phyloP scores from a whole-genome alignment of 2,797 vertebrate species.

The Macropus fuliginosus region DNA sequence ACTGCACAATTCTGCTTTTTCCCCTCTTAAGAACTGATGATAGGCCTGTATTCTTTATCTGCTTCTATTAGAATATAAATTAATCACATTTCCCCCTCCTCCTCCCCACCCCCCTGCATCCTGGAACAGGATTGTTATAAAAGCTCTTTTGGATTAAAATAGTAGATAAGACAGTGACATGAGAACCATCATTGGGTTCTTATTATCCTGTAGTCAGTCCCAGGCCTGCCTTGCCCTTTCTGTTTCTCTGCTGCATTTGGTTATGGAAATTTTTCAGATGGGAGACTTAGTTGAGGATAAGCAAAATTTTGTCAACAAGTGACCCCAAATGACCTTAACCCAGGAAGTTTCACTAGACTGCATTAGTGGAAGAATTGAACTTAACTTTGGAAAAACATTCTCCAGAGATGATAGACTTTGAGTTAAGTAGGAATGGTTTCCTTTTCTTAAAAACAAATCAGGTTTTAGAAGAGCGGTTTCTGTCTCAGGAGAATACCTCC shows the following conservation, averaged over 20 bases:
- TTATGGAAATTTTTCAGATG: slow-evolving; percentile 8
- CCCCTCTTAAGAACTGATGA: slow-evolving; percentile 18
- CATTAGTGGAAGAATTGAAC: not conserved
- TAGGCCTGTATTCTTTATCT: slow-evolving; percentile 7
- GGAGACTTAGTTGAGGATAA: slow-evolving; percentile 1
- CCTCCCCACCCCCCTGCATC: not conserved
- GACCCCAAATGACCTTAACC: slow-evolving; percentile 5
- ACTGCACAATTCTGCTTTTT: slow-evolving; percentile 31
- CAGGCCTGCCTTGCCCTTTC: not conserved
- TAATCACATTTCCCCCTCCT: not conserved
- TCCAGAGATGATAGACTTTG: not conserved
- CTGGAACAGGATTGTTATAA: slow-evolving; percentile 18
- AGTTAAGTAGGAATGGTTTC: slow-evolving; percentile 21
- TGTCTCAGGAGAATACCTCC: not conserved
- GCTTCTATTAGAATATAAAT: not conserved
- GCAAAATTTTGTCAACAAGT: slow-evolving; percentile 3
- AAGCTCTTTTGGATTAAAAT: not conserved
- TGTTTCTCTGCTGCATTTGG: slow-evolving; percentile 19
- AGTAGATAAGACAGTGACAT: not conserved
- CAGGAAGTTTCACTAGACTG: slow-evolving; percentile 4
- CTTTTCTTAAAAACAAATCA: slow-evolving; percentile 5
- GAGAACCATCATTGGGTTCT: not conserved
- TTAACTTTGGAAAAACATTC: not conserved
- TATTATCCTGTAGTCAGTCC: not conserved
- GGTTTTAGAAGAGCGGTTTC: slow-evolving; percentile 5